Evolutionary conservation across 2,888 invertebrate species (phyloP).

Genomic region (Bursaphelenchus okinawaensis): DNA sequence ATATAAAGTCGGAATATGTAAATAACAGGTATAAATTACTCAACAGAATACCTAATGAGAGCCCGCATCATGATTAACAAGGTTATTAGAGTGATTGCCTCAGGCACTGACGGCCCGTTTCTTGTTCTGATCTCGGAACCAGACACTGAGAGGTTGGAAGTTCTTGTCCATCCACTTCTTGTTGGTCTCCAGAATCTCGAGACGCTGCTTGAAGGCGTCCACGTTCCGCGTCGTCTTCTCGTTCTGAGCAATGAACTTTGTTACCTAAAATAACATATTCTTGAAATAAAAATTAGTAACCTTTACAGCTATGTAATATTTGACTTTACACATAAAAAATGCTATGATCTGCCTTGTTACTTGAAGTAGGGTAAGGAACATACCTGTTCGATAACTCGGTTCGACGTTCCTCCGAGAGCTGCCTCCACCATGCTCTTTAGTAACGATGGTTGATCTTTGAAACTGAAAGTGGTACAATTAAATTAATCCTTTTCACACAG

Average conservation of each 20-base stretch:
- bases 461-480: conserved; percentile 28
- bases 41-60: not conserved
- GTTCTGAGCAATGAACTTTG: conserved; percentile 37
- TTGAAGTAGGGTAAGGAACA: not conserved
- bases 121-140: conserved; percentile 27
- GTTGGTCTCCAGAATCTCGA: conserved; percentile 39
- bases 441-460: conserved; percentile 36
- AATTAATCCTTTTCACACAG: not conserved
- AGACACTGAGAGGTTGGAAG: conserved; percentile 32
- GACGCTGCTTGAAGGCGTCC: conserved; percentile 34
- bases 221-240: conserved; percentile 28
- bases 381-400: conserved; percentile 30
- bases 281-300: too few species aligned
- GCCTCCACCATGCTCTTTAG: conserved; percentile 26
- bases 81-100: not conserved
- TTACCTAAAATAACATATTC: too few species aligned
- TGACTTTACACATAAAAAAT: too few species aligned
- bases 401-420: conserved; percentile 30
- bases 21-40: too few species aligned
- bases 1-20: too few species aligned
- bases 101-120: conserved; percentile 2
- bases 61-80: not conserved
- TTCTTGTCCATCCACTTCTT: conserved; percentile 42
- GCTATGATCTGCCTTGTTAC: too few species aligned
- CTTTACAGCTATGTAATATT: too few species aligned